phyloP scores from a whole-genome alignment of 2,113 vertebrate species.

The Eulemur rufifrons region DNA sequence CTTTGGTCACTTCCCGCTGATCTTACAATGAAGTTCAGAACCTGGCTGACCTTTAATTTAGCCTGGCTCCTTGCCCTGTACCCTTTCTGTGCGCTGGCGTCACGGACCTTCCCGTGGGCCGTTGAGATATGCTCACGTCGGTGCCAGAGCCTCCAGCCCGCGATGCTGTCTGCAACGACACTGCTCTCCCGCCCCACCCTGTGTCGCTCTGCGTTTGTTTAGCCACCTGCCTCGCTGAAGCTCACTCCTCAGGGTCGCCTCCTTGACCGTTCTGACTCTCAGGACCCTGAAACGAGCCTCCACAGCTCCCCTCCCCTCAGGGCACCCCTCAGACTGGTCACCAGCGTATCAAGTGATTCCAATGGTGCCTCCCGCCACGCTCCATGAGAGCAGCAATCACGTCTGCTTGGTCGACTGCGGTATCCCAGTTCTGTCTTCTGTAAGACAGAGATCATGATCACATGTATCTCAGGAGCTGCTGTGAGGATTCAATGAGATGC shows the following conservation, averaged over 20 bases:
- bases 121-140: background rate
- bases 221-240: background rate
- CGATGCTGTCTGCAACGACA: fast-evolving
- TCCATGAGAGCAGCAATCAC: background rate
- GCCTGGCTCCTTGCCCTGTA: too few species aligned
- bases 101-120: background rate
- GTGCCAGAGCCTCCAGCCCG: background rate
- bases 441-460: background rate
- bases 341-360: background rate
- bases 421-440: background rate
- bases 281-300: background rate
- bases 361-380: background rate
- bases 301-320: background rate
- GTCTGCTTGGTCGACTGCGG: background rate
- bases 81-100: background rate
- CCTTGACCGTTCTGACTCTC: background rate
- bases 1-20: background rate
- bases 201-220: background rate
- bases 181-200: background rate
- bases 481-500: background rate
- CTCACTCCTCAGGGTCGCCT: background rate
- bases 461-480: background rate
- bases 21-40: background rate
- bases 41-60: too few species aligned
- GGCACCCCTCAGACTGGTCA: too few species aligned